Conservation (phyloP, 2,888 invertebrate genomes). For the Eledona agricola region DNA sequence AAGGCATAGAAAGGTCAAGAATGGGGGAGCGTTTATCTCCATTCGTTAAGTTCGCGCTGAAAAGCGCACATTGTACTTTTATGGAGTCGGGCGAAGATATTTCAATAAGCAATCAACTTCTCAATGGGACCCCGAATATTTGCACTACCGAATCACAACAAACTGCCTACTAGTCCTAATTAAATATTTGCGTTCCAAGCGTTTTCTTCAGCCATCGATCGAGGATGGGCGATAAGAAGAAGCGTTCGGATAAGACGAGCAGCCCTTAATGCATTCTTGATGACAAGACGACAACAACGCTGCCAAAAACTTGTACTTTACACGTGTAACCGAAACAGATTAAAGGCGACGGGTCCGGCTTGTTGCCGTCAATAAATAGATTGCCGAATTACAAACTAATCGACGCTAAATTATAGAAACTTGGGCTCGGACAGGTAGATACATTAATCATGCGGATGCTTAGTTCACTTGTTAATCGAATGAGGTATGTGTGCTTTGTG, state of each 20-base stretch:
- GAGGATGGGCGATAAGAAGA: conserved; percentile 12
- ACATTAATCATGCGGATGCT: conserved; percentile 18
- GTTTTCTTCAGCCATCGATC: conserved; percentile 22
- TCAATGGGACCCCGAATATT: conserved; percentile 29
- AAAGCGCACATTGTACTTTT: conserved; percentile 25
- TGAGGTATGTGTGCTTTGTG: conserved; percentile 9
- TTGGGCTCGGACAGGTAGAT: conserved; percentile 13
- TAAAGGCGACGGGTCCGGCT: too few species aligned
- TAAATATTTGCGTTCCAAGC: conserved; percentile 25
- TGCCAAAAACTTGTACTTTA: conserved; percentile 24
- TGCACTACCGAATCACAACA: conserved; percentile 23
- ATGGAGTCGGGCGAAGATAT: conserved; percentile 24
- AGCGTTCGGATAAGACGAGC: conserved; percentile 30
- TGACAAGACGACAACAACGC: conserved; percentile 31
- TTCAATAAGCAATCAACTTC: conserved; percentile 33
- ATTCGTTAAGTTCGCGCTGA: conserved; percentile 24
- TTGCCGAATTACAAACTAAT: conserved; percentile 7
- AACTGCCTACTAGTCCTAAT: conserved; percentile 23
- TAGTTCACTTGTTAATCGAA: conserved; percentile 13
- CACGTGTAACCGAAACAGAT: too few species aligned
- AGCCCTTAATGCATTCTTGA: conserved; percentile 33
- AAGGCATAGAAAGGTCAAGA: conserved; percentile 34
- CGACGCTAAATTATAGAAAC: conserved; percentile 14
- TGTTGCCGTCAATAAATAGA: conserved; percentile 7
- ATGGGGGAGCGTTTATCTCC: conserved; percentile 32